A percentile compares a stretch with the other conserved stretches of the same genome.
phyloP scores from a whole-genome alignment of 1,140 invertebrate genomes.

The Spodoptera frugiperda region DNA sequence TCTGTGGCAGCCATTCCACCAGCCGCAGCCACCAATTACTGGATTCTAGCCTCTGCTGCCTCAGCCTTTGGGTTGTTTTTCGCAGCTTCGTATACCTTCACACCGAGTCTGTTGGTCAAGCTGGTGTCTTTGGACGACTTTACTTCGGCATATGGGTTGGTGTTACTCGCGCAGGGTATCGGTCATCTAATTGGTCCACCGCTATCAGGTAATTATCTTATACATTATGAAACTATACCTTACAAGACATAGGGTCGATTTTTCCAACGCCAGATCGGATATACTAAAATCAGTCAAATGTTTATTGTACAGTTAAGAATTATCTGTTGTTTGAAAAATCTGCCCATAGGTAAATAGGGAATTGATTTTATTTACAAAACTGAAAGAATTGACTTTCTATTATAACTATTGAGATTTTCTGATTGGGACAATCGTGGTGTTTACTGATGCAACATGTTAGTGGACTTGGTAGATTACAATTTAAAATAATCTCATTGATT shows the following conservation, averaged over 20 bases:
- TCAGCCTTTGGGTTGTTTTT: constrained; percentile 93
- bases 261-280: too few relatives aligned
- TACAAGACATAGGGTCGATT: neutral
- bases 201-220: constrained; percentile 84
- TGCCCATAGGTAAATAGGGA: too few relatives aligned
- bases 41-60: constrained; percentile 86
- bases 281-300: too few relatives aligned
- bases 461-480: too few relatives aligned
- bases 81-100: constrained; percentile 94
- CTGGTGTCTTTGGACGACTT: constrained; percentile 91
- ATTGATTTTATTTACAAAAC: too few relatives aligned
- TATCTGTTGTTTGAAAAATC: too few relatives aligned
- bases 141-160: constrained; percentile 95
- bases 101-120: constrained; percentile 93
- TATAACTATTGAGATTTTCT: too few relatives aligned
- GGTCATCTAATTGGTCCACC: constrained; percentile 89
- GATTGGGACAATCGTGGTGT: too few relatives aligned
- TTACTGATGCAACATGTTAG: too few relatives aligned
- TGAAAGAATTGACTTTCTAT: too few relatives aligned
- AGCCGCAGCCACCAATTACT: constrained; percentile 85
- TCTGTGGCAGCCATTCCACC: constrained; percentile 90
- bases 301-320: too few relatives aligned
- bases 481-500: constrained; percentile 44
- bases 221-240: neutral
- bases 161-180: constrained; percentile 65